Evolutionary conservation across 2,888 invertebrate species (phyloP).

Genomic region (Andrena bicolor): DNA sequence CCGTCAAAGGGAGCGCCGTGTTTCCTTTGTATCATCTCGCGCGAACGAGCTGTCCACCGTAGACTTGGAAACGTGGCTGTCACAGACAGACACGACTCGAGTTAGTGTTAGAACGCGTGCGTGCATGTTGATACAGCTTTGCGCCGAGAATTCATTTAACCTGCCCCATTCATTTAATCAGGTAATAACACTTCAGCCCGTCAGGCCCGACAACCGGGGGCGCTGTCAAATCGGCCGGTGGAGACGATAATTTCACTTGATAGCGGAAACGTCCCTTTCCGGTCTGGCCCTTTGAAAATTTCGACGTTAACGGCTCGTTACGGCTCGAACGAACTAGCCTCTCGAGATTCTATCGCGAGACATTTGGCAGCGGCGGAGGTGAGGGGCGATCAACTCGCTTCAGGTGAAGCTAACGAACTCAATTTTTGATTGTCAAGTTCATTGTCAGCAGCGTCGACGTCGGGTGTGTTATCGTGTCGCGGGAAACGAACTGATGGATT

Average conservation of each 20-base stretch:
- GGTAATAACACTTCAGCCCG: conserved; percentile 69
- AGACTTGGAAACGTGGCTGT: background rate
- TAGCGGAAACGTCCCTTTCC: conserved; percentile 62
- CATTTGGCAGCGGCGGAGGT: background rate
- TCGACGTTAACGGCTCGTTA: conserved; percentile 34
- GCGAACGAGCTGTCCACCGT: background rate
- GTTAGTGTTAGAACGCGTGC: background rate
- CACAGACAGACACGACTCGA: too few species aligned
- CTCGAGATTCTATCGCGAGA: background rate
- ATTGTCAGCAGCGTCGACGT: background rate
- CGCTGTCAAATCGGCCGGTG: conserved; percentile 55
- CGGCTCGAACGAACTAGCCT: background rate
- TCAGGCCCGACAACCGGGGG: conserved; percentile 54
- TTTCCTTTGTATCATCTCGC: conserved; percentile 4
- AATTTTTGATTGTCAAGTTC: background rate
- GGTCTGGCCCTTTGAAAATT: conserved; percentile 44
- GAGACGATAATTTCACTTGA: conserved; percentile 61
- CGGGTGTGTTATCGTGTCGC: too few species aligned
- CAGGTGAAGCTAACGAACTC: background rate
- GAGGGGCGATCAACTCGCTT: background rate
- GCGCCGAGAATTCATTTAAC: conserved; percentile 25
- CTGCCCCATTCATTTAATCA: conserved; percentile 72
- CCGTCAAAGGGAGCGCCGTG: conserved; percentile 25
- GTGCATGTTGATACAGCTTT: conserved; percentile 20
- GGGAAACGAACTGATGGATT: too few species aligned